Evolutionary conservation across 2,113 vertebrate genomes (phyloP).

Genomic region (Barnardius zonarius): DNA sequence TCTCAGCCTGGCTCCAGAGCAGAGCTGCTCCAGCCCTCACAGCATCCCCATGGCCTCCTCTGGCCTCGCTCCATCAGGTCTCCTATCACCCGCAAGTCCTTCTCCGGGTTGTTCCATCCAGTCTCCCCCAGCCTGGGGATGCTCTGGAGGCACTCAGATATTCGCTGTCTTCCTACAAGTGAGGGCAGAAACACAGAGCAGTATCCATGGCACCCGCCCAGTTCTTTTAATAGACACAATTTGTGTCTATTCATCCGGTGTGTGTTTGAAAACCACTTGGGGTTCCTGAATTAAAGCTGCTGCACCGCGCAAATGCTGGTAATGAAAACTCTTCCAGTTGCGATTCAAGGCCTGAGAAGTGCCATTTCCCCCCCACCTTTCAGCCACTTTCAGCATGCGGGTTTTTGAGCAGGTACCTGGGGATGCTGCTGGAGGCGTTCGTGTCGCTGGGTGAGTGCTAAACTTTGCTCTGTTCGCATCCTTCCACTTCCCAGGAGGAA

Average conservation of each 20-base stretch:
- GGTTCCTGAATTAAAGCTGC: not conserved
- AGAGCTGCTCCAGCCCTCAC: not conserved
- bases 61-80: not conserved
- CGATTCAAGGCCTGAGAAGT: not conserved
- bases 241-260: not conserved
- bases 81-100: not conserved
- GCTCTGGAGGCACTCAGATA: not conserved
- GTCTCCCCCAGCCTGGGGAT: not conserved
- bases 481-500: slow-evolving; percentile 46
- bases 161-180: not conserved
- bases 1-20: too few relatives aligned
- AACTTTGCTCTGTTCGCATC: not conserved
- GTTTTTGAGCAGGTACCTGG: not conserved
- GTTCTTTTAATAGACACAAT: not conserved
- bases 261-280: not conserved
- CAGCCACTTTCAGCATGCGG: not conserved
- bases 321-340: not conserved
- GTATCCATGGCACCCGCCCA: not conserved
- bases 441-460: not conserved
- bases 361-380: not conserved
- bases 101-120: not conserved
- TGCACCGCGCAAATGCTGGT: not conserved
- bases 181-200: not conserved
- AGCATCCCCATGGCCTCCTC: not conserved
- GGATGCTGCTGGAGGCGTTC: not conserved